A percentile compares a stretch with the other conserved stretches of the same genome.
These are phyloP conservation scores for Sorex maritimensis DNA, from an alignment of 2,797 vertebrate species.

Conservation along the genomic window DNA sequence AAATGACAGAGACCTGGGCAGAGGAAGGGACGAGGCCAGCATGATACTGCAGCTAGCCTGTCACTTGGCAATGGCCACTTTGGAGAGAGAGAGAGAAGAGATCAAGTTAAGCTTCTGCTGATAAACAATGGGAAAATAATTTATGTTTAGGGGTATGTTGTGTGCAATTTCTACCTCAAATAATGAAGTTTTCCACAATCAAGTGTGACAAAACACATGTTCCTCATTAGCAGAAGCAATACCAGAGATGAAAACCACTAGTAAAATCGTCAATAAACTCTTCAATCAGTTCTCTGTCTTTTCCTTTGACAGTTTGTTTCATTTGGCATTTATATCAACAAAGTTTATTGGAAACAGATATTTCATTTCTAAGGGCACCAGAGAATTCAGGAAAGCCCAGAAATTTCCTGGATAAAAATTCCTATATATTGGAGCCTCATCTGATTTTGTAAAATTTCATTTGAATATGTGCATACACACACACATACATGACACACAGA, in stretches of 20 bases:
- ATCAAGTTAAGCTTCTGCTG: neutral
- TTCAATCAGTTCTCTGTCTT: constrained; percentile 53
- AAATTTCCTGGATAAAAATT: constrained; percentile 66
- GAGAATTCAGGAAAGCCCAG: constrained; percentile 63
- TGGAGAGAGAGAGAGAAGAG: neutral
- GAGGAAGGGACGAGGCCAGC: neutral
- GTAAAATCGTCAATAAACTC: constrained; percentile 56
- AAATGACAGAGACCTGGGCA: neutral
- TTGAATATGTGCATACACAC: constrained; percentile 41
- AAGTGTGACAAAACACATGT: neutral
- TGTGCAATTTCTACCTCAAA: neutral
- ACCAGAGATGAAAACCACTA: neutral
- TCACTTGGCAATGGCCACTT: neutral
- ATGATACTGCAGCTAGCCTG: neutral
- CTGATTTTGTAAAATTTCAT: constrained; percentile 54
- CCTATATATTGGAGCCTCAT: constrained; percentile 39
- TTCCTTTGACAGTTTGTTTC: constrained; percentile 68
- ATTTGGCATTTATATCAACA: constrained; percentile 68
- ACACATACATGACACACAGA: neutral
- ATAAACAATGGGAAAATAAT: neutral
- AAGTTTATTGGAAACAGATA: constrained; percentile 69
- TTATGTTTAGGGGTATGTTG: too few relatives aligned
- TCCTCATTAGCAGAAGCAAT: constrained; percentile 62
- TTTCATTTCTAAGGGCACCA: constrained; percentile 73
- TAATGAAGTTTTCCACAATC: constrained; percentile 26